Conservation (phyloP, 2,113 vertebrate species). For the Melospiza melodia region DNA sequence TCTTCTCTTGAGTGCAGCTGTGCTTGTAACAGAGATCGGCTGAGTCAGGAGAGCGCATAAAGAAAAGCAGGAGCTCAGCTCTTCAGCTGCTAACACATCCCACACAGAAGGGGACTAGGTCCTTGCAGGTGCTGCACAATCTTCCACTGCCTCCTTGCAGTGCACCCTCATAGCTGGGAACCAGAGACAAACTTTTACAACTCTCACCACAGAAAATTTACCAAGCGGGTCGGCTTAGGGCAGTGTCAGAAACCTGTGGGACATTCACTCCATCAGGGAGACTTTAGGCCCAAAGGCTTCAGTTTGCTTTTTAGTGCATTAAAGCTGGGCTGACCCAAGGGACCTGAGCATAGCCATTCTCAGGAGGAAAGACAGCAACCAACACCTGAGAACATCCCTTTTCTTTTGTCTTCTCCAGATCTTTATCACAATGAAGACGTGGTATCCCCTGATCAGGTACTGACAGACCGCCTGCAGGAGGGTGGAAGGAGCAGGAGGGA, state of each 20-base stretch:
- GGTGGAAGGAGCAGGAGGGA: neutral
- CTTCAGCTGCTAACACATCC: slow-evolving; percentile 21
- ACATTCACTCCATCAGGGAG: neutral
- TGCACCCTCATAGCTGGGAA: neutral
- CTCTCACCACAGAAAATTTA: neutral
- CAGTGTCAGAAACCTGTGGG: neutral
- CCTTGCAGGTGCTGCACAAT: neutral
- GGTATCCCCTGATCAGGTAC: neutral
- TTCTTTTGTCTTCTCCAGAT: neutral
- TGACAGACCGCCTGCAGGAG: rapidly evolving
- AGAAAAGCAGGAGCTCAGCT: slow-evolving; percentile 46
- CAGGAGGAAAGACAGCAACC: neutral
- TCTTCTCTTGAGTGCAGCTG: slow-evolving; percentile 32
- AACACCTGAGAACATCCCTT: neutral
- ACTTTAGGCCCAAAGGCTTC: neutral
- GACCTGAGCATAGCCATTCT: neutral
- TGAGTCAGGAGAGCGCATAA: slow-evolving; percentile 41
- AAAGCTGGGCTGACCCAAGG: neutral
- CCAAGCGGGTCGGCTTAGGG: neutral
- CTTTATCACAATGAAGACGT: neutral
- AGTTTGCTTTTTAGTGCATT: neutral
- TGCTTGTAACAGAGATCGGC: neutral
- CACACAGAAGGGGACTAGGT: slow-evolving; percentile 22
- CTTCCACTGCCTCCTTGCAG: neutral
- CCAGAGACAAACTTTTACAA: neutral